A percentile compares a stretch with the other conserved stretches of the same genome.
Evolutionary conservation across 2,888 invertebrate genomes (phyloP).

Genomic region (Molanna angustata): DNA sequence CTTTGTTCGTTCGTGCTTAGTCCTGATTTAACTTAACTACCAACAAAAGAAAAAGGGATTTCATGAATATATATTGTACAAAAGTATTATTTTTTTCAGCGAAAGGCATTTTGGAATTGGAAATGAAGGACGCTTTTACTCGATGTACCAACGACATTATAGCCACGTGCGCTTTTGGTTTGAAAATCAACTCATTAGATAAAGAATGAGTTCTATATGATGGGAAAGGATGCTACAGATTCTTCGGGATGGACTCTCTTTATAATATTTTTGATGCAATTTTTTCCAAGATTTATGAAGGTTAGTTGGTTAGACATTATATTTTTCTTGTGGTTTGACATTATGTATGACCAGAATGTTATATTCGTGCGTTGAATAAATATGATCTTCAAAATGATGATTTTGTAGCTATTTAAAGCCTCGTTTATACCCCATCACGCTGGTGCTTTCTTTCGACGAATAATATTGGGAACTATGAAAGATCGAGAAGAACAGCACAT

Average conservation of each 20-base stretch:
- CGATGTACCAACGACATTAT: conserved; percentile 54
- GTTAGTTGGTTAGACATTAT: conserved; percentile 1
- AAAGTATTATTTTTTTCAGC: conserved; percentile 2
- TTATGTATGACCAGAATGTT: no score
- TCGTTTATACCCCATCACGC: background rate
- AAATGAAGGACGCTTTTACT: conserved; percentile 46
- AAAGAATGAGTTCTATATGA: conserved; percentile 54
- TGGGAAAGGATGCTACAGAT: conserved; percentile 48
- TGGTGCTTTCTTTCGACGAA: conserved; percentile 39
- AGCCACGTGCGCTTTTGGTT: conserved; percentile 52
- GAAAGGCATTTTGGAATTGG: conserved; percentile 38
- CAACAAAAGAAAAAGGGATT: no score
- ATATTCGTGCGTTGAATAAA: no score
- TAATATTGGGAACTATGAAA: conserved; percentile 40
- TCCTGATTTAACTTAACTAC: no score
- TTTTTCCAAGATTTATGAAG: conserved; percentile 2
- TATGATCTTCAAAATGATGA: no score
- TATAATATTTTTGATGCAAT: conserved; percentile 33
- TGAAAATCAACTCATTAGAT: conserved; percentile 53
- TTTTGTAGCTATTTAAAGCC: background rate
- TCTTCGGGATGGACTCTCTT: conserved; percentile 39
- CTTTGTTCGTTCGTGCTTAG: no score
- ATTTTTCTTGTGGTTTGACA: background rate
- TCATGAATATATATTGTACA: no score
- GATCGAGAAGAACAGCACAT: conserved; percentile 42